Evolutionary conservation across 1,140 invertebrate species (phyloP).

Genomic region (Atta texana): DNA sequence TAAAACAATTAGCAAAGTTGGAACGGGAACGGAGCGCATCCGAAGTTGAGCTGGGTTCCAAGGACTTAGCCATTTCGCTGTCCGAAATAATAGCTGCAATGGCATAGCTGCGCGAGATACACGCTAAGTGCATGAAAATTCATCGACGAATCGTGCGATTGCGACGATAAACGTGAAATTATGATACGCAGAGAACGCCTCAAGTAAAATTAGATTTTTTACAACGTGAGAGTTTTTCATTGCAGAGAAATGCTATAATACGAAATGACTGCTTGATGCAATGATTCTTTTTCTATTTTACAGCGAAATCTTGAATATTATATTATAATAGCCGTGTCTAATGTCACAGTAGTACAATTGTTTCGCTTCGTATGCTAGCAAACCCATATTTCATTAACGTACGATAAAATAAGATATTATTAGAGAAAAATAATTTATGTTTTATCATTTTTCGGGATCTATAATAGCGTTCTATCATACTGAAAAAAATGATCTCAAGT

Average conservation of each 20-base stretch:
- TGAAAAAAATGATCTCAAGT: background rate
- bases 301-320: background rate
- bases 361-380: slow-evolving; percentile 1
- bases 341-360: background rate
- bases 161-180: slow-evolving; percentile 1
- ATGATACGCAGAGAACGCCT: background rate
- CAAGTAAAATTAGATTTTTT: background rate
- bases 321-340: background rate
- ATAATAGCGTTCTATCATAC: background rate
- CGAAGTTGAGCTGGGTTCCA: slow-evolving; percentile 67
- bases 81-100: slow-evolving; percentile 53
- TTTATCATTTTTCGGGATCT: background rate
- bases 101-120: slow-evolving; percentile 14
- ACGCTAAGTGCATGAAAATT: slow-evolving; percentile 17
- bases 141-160: slow-evolving; percentile 2
- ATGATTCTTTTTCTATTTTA: background rate
- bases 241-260: background rate
- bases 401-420: background rate
- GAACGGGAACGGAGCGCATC: slow-evolving; percentile 65
- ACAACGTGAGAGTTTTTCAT: background rate
- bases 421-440: slow-evolving; percentile 15
- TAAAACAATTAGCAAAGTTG: slow-evolving; percentile 79
- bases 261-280: background rate
- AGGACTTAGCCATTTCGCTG: slow-evolving; percentile 76
- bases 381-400: background rate